Percentiles rank a stretch among this genome's conserved stretches.
Evolutionary conservation across 2,888 invertebrate genomes (phyloP).

Genomic region (Archips xylosteana): DNA sequence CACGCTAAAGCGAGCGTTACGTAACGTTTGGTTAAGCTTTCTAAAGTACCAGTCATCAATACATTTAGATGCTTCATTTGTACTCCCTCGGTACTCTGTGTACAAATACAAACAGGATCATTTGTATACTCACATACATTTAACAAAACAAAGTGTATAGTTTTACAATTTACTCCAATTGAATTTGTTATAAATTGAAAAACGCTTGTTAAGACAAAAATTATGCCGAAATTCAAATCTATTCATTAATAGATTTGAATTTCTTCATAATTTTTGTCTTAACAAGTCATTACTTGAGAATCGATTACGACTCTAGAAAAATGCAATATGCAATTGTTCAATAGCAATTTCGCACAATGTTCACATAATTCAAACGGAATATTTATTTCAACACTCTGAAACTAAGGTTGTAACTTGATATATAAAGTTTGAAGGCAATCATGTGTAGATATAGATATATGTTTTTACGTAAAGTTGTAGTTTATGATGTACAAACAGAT

Average conservation of each 20-base stretch:
- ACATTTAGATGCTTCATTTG: conserved; percentile 3
- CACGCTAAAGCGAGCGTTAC: conserved; percentile 6
- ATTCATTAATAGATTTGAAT: too few species aligned
- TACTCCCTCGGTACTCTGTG: not conserved
- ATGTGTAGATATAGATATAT: conserved; percentile 74
- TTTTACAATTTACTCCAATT: not conserved
- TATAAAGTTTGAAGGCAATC: conserved; percentile 74
- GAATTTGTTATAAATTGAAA: not conserved
- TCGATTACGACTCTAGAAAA: not conserved
- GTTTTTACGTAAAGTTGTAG: conserved; percentile 83
- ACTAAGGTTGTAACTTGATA: conserved; percentile 84
- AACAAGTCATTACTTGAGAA: too few species aligned
- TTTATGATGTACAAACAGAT: conserved; percentile 80
- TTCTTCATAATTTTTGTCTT: too few species aligned
- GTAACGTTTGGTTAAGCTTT: conserved; percentile 9
- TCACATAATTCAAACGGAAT: conserved; percentile 49
- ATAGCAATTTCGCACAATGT: conserved; percentile 51
- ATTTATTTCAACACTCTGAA: conserved; percentile 74
- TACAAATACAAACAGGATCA: not conserved
- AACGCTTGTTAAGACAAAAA: too few species aligned
- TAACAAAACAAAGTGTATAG: not conserved
- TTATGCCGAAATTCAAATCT: too few species aligned
- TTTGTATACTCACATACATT: not conserved
- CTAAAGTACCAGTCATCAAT: conserved; percentile 10
- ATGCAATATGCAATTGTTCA: conserved; percentile 39